phyloP scores from a whole-genome alignment of 2,113 vertebrate genomes.

The Gallinago jamesoni region DNA sequence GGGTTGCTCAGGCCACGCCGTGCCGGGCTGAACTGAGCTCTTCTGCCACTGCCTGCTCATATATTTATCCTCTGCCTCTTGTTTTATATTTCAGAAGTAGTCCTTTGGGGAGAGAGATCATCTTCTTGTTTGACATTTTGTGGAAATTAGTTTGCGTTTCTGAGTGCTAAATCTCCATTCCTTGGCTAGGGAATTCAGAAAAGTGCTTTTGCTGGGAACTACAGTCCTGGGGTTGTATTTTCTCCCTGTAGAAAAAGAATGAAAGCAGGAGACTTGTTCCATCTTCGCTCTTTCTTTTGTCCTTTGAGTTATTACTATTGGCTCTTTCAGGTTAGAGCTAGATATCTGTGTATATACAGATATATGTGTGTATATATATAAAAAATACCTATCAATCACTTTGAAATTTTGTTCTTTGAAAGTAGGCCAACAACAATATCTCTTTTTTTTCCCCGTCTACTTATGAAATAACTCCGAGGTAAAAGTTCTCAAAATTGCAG shows the following conservation, averaged over 20 bases:
- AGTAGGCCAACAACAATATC: background rate
- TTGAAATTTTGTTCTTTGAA: background rate
- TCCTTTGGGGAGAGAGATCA: background rate
- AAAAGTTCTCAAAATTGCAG: background rate
- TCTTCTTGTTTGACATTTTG: background rate
- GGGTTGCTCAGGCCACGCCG: background rate
- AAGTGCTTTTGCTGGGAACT: background rate
- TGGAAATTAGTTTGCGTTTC: background rate
- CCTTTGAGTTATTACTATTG: background rate
- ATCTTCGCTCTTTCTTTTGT: background rate
- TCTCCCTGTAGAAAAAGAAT: background rate
- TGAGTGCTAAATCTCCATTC: background rate
- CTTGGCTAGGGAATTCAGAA: background rate
- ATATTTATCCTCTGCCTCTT: background rate
- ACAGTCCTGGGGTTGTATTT: background rate
- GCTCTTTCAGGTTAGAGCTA: background rate
- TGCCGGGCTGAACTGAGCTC: accelerated
- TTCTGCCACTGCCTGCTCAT: background rate
- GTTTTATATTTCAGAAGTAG: background rate
- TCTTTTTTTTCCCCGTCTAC: background rate
- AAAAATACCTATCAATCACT: background rate
- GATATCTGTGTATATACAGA: background rate
- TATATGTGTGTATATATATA: no score
- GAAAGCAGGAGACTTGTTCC: background rate
- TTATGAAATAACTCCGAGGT: background rate